Conservation (phyloP, 2,113 vertebrate genomes). For the Oryzias curvinotus region DNA sequence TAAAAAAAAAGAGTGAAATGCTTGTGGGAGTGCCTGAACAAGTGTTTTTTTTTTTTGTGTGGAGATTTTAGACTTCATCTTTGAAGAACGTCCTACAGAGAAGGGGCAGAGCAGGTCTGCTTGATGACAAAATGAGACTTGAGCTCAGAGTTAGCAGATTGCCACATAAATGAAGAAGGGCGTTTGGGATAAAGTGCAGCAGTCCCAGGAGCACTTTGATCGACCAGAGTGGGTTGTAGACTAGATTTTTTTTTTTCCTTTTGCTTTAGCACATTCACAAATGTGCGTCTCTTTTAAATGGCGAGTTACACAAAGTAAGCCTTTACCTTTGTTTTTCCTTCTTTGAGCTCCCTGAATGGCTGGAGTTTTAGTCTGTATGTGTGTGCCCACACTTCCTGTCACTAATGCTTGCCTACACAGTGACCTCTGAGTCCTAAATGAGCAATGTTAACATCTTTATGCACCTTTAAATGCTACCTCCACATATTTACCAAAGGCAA, state of each 20-base stretch:
- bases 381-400: not conserved
- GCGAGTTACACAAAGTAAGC: conserved; percentile 11
- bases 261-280: conserved; percentile 6
- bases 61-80: conserved; percentile 45
- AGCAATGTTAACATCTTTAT: no score
- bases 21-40: conserved; percentile 46
- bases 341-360: no score
- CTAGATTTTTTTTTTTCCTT: conserved; percentile 43
- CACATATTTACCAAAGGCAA: no score
- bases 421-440: no score
- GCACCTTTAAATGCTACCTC: no score
- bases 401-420: not conserved
- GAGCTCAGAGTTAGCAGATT: conserved; percentile 54
- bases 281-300: conserved; percentile 11
- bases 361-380: conserved; percentile 1
- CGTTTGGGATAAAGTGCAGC: conserved; percentile 52
- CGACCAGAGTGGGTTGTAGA: conserved; percentile 41
- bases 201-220: conserved; percentile 49
- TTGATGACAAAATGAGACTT: conserved; percentile 41
- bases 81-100: conserved; percentile 36
- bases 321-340: conserved; percentile 19
- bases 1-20: conserved; percentile 42
- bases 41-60: conserved; percentile 54
- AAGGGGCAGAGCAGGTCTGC: conserved; percentile 6
- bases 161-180: conserved; percentile 44